phyloP scores from a whole-genome alignment of 2,113 vertebrate species.

The Urocitellus parryii region DNA sequence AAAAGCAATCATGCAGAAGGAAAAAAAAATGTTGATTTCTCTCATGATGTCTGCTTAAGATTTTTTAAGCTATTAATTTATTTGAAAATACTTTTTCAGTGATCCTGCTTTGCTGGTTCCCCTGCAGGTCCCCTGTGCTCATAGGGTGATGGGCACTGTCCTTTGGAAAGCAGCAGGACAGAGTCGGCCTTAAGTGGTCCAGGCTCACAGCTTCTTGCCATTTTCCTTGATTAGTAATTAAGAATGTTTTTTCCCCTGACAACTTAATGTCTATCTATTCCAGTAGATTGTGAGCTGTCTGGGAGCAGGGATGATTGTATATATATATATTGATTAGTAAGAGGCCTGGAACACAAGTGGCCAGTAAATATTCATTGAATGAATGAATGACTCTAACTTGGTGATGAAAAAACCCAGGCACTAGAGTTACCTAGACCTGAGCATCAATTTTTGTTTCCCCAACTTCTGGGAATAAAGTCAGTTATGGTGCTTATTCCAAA shows the following conservation, averaged over 20 bases:
- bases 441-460: background rate
- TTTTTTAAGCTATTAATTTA: background rate
- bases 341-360: background rate
- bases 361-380: background rate
- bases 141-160: fast-evolving
- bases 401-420: background rate
- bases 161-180: background rate
- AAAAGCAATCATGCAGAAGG: background rate
- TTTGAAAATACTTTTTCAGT: constrained; percentile 18
- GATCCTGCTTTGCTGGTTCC: background rate
- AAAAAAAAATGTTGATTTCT: background rate
- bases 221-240: constrained; percentile 9
- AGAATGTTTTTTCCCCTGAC: background rate
- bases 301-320: background rate
- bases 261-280: background rate
- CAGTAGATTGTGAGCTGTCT: constrained; percentile 2
- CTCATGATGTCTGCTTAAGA: background rate
- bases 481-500: background rate
- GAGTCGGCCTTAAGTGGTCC: background rate
- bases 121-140: background rate
- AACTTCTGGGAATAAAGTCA: background rate
- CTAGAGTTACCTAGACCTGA: background rate
- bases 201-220: background rate
- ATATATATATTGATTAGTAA: constrained; percentile 8
- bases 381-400: background rate